phyloP scores from a whole-genome alignment of 1,140 invertebrate genomes.

The Drosophila santomea region DNA sequence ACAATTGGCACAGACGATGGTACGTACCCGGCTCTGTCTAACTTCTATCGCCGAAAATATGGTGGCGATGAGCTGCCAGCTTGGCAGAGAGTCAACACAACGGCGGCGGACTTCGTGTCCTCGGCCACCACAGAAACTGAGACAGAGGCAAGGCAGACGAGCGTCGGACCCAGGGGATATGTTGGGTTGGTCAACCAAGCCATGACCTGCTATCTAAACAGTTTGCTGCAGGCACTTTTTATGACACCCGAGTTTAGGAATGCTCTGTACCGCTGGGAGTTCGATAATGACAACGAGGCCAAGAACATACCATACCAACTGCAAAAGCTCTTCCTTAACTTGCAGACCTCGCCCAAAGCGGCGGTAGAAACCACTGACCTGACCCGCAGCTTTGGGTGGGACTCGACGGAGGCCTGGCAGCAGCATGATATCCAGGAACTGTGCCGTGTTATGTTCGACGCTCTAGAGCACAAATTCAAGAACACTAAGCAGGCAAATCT shows the following conservation, averaged over 20 bases:
- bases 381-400: conserved; percentile 96
- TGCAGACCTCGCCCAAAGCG: conserved; percentile 91
- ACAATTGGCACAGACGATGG: conserved; percentile 16
- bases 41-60: conserved; percentile 59
- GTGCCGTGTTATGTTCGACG: conserved; percentile 96
- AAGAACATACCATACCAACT: conserved; percentile 95
- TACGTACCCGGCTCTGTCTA: conserved; percentile 22
- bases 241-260: conserved; percentile 99
- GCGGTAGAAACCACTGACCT: conserved; percentile 95
- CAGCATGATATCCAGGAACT: conserved; percentile 97
- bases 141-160: conserved; percentile 11
- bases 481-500: conserved; percentile 93
- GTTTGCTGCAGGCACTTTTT: conserved; percentile 94
- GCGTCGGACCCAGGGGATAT: conserved; percentile 86
- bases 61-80: conserved; percentile 48
- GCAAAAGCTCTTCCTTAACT: conserved; percentile 94
- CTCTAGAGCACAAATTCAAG: conserved; percentile 94
- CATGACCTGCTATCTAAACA: conserved; percentile 97
- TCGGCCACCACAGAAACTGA: conserved; percentile 54
- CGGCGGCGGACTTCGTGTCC: conserved; percentile 43
- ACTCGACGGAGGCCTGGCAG: conserved; percentile 95
- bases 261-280: conserved; percentile 95
- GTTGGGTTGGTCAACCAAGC: conserved; percentile 96
- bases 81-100: conserved; percentile 43
- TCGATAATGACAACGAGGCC: conserved; percentile 88